These are phyloP conservation scores for Anomalospiza imberbis DNA, from an alignment of 2,797 vertebrate species.

Conservation along the genomic window DNA sequence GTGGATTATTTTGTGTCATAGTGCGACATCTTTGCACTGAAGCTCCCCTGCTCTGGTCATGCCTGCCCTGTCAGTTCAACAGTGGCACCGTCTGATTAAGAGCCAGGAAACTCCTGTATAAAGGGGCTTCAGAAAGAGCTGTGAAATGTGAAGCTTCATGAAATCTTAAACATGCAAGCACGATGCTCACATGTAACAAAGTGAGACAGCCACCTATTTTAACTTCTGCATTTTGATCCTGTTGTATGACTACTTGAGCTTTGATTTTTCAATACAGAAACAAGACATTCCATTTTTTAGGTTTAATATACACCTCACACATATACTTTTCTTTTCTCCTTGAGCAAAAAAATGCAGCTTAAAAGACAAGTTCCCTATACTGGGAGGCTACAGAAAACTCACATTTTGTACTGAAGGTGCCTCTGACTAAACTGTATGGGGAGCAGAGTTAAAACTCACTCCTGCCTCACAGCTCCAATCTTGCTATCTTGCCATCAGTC, in stretches of 20 bases:
- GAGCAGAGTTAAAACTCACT: background rate
- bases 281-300: background rate
- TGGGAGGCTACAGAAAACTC: background rate
- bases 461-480: background rate
- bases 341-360: background rate
- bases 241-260: background rate
- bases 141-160: background rate
- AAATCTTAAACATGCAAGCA: background rate
- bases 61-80: background rate
- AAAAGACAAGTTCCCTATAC: background rate
- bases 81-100: background rate
- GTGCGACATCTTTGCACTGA: background rate
- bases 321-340: background rate
- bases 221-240: background rate
- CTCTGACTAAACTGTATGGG: background rate
- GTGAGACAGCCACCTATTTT: background rate
- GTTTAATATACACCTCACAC: background rate
- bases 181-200: background rate
- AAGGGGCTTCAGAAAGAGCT: background rate
- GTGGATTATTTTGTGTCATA: no score
- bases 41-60: background rate
- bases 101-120: background rate
- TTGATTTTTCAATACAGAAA: background rate
- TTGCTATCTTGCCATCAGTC: background rate
- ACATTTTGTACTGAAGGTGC: background rate